phyloP scores from a whole-genome alignment of 1,140 invertebrate genomes.

The Tribolium madens region DNA sequence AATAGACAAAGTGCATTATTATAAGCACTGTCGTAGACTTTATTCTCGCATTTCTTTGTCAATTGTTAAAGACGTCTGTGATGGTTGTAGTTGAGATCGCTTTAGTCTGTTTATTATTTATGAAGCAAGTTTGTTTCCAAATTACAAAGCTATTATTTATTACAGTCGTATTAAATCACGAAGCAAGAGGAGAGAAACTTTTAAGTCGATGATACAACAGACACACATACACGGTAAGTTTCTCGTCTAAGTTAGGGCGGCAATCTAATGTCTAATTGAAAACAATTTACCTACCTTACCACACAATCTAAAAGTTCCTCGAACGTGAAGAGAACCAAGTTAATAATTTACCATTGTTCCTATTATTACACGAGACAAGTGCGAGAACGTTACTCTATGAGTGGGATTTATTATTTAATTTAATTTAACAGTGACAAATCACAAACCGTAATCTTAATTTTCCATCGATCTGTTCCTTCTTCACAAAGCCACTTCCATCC shows the following conservation, averaged over 20 bases:
- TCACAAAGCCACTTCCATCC: neutral
- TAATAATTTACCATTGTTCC: slow-evolving; percentile 28
- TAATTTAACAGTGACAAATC: neutral
- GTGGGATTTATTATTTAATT: neutral
- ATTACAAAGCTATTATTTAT: slow-evolving; percentile 30
- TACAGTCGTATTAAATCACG: slow-evolving; percentile 27
- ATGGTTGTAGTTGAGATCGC: slow-evolving; percentile 22
- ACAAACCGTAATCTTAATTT: neutral
- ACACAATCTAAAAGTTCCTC: slow-evolving; percentile 30
- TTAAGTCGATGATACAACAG: slow-evolving; percentile 31
- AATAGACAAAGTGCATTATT: neutral
- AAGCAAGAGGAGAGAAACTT: slow-evolving; percentile 1
- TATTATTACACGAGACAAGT: slow-evolving; percentile 21
- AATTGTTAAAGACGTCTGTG: slow-evolving; percentile 13
- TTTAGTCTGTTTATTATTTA: slow-evolving; percentile 25
- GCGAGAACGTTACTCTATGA: neutral
- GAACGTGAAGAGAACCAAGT: slow-evolving; percentile 24
- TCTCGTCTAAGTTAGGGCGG: slow-evolving; percentile 14
- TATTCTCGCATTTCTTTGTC: slow-evolving; percentile 22
- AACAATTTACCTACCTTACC: slow-evolving; percentile 33
- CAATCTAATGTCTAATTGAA: slow-evolving; percentile 37
- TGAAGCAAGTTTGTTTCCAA: slow-evolving; percentile 33
- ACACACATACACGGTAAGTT: slow-evolving; percentile 12
- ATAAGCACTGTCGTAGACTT: neutral
- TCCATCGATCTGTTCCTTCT: neutral